Percentiles rank a stretch among this genome's conserved stretches.
phyloP scores from a whole-genome alignment of 2,113 vertebrate species.

The Catharus minimus region DNA sequence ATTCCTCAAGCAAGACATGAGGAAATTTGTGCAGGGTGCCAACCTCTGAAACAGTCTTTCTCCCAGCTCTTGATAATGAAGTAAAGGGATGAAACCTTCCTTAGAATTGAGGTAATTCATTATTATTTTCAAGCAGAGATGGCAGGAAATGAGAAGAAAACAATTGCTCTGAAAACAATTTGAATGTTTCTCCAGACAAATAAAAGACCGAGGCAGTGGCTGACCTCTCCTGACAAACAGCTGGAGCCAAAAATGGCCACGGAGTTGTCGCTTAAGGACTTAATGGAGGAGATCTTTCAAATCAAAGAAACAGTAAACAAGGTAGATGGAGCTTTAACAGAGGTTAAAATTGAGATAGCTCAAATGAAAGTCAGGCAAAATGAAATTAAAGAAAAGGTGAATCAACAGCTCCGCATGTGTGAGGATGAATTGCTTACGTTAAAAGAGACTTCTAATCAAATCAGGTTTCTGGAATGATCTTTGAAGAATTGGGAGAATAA shows the following conservation, averaged over 20 bases:
- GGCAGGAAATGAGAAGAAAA: constrained; percentile 50
- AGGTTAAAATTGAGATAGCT: constrained; percentile 70
- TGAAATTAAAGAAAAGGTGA: constrained; percentile 73
- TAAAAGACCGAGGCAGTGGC: constrained; percentile 55
- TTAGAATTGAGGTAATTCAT: constrained; percentile 45
- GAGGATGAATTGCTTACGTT: constrained; percentile 68
- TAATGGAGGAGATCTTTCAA: constrained; percentile 71
- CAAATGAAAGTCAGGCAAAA: constrained; percentile 65
- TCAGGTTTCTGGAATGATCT: constrained; percentile 63
- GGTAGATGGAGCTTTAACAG: constrained; percentile 71
- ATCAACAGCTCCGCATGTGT: constrained; percentile 20
- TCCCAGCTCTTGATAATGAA: constrained; percentile 20
- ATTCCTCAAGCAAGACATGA: neutral
- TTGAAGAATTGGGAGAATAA: constrained; percentile 57
- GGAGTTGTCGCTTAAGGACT: constrained; percentile 57
- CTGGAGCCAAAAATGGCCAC: constrained; percentile 54
- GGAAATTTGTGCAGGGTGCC: neutral
- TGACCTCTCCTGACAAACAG: constrained; percentile 67
- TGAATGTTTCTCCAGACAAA: constrained; percentile 69
- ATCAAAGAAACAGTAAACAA: constrained; percentile 70
- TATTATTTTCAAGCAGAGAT: constrained; percentile 40
- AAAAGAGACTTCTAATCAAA: constrained; percentile 66
- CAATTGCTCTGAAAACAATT: constrained; percentile 60
- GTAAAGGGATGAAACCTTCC: constrained; percentile 24
- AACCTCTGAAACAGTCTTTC: neutral